Conservation (phyloP, 2,797 vertebrate species). For the Poliocrania exsul region DNA sequence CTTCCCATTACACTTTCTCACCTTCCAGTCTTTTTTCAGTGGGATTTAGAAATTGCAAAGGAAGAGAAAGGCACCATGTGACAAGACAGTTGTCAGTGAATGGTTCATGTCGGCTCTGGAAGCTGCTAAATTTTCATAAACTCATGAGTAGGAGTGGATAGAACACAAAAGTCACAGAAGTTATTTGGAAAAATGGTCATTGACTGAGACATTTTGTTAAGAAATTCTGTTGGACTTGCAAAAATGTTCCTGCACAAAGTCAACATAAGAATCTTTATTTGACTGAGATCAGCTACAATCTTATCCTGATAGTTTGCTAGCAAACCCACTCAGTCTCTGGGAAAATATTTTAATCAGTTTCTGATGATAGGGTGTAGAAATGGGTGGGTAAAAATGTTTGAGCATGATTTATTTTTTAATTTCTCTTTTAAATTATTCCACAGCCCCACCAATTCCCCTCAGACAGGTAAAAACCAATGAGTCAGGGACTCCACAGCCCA, state of each 20-base stretch:
- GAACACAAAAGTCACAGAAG: neutral
- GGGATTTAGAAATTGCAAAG: neutral
- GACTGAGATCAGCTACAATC: neutral
- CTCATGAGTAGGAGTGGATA: neutral
- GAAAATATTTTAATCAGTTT: slow-evolving; percentile 5
- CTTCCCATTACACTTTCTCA: rapidly evolving
- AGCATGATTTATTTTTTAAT: slow-evolving; percentile 32
- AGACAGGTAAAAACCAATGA: slow-evolving; percentile 66
- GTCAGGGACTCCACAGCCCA: slow-evolving; percentile 22
- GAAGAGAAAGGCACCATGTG: neutral
- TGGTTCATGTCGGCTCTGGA: rapidly evolving
- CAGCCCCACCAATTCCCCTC: neutral
- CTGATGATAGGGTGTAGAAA: neutral
- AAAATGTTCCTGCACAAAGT: neutral
- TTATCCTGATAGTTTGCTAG: neutral
- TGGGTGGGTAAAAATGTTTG: neutral
- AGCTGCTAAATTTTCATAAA: neutral
- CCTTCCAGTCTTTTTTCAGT: neutral
- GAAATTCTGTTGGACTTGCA: neutral
- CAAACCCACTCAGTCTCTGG: neutral
- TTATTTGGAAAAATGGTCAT: neutral
- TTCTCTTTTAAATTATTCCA: slow-evolving; percentile 45
- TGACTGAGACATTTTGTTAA: neutral
- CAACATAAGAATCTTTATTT: neutral
- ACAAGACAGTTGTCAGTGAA: neutral